These are phyloP conservation scores for Meghimatium bilineatum DNA, from an alignment of 2,888 invertebrate genomes.

Conservation along the genomic window DNA sequence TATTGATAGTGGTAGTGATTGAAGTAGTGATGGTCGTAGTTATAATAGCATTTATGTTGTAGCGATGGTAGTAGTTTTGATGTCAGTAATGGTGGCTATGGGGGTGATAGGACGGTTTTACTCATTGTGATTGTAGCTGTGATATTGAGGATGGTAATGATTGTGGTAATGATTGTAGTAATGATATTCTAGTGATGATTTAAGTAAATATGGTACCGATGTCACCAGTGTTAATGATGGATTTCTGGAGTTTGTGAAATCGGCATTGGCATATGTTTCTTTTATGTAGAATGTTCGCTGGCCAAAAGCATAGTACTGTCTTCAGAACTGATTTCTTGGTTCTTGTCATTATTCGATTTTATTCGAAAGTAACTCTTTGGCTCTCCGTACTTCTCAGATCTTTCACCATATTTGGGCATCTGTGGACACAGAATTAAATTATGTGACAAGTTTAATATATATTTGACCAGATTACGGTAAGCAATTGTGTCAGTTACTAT, in stretches of 20 bases:
- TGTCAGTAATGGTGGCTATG: too few species aligned
- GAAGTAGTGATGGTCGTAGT: neutral
- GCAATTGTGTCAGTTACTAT: too few species aligned
- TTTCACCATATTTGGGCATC: conserved; percentile 21
- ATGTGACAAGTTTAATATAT: too few species aligned
- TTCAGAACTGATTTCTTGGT: neutral
- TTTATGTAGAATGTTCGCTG: neutral
- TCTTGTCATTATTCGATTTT: neutral
- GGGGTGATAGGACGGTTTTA: neutral
- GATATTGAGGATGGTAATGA: neutral
- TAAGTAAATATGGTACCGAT: neutral
- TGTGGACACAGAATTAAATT: neutral
- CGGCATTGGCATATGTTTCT: neutral
- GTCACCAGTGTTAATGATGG: neutral
- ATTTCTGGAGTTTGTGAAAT: too few species aligned
- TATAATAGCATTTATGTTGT: neutral
- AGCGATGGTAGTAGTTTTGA: too few species aligned
- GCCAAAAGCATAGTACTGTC: conserved; percentile 6
- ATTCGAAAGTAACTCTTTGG: neutral
- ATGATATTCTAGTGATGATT: neutral
- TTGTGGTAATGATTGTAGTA: neutral
- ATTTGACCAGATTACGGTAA: too few species aligned
- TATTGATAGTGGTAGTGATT: neutral
- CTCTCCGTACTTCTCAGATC: neutral
- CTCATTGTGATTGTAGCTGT: neutral